Evolutionary conservation across 2,797 vertebrate genomes (phyloP), one percentile per base, ranked within the genome.

Genomic region (Chelonia mydas): DNA sequence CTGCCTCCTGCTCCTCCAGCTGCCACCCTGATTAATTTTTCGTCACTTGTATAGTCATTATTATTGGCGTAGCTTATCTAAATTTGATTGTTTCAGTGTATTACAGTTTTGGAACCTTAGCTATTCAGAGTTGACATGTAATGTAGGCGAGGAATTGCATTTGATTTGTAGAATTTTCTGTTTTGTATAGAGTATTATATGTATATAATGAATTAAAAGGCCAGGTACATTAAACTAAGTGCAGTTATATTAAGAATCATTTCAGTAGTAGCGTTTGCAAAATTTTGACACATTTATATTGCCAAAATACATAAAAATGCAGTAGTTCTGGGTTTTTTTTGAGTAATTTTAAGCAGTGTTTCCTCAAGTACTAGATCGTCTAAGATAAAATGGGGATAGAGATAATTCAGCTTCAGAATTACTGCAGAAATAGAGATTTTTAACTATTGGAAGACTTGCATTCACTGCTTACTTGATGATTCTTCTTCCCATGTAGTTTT

Each of bases 401-500:
- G 53, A 1, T 95, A 83, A 95, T 97, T 90, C 89, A 89, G 3
- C 95, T 92, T 94, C n/a, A 57, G 87, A 94, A 94, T 93, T 90
- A 95, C 94, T 95, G 95, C 94, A 88, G 97, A 55, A 61, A 45
- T 55, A 84, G 50, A 82, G 74, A 83, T 53, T 89, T 88, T 85
- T 83, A 94, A 88, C 86, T 94, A 90, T 83, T 79, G 7, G 33
- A 77, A 86, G 88, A 92, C 53, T 83, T 88, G 61, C 19, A 51
- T 83, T 97, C 95, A 59, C 83, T 74, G 50, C 81, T 17, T 74
- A 82, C 87, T 91, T 31, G 2, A 27, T 93, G 31, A 21, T 93
- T 95, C 57, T 84, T 90, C 57, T 50, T 91, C 85, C 28, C 54
- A 84, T 41, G 47, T 59, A 87, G 65, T 87, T 90, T 89, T 82